These are phyloP conservation scores for Synergus gifuensis DNA, from an alignment of 2,888 invertebrate genomes.

Conservation along the genomic window DNA sequence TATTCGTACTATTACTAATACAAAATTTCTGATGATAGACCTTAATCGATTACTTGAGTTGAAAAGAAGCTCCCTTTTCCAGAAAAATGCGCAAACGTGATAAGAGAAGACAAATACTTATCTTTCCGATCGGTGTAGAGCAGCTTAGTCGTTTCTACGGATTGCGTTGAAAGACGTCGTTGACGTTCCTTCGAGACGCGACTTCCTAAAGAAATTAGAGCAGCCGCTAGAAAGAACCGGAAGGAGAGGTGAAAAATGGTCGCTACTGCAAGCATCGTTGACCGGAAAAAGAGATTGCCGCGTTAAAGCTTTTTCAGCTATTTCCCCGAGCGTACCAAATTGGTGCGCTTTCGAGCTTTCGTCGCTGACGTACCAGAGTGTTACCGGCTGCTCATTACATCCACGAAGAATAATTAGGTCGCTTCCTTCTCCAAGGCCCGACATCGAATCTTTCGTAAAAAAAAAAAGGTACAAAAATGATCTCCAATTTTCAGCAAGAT, in stretches of 20 bases:
- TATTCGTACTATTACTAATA: not conserved
- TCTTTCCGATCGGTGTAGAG: not conserved
- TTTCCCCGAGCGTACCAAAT: slow-evolving; percentile 30
- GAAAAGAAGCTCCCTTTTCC: not conserved
- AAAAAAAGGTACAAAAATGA: too few relatives aligned
- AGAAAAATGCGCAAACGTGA: not conserved
- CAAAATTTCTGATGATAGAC: not conserved
- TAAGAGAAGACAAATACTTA: not conserved
- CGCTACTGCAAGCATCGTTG: slow-evolving; percentile 31
- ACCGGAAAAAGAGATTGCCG: slow-evolving; percentile 39
- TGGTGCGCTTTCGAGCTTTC: slow-evolving; percentile 32
- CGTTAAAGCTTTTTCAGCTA: slow-evolving; percentile 32
- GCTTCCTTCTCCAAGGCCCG: not conserved
- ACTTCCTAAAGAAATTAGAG: slow-evolving; percentile 39
- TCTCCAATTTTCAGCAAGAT: too few relatives aligned
- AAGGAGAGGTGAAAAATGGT: slow-evolving; percentile 39
- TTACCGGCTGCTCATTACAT: not conserved
- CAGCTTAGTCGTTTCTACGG: slow-evolving; percentile 13
- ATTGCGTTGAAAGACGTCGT: slow-evolving; percentile 31
- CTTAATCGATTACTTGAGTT: not conserved
- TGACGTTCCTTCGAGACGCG: slow-evolving; percentile 35
- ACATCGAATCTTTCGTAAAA: not conserved
- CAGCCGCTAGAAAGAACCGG: slow-evolving; percentile 32
- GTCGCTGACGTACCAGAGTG: slow-evolving; percentile 12
- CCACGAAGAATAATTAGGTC: not conserved